Evolutionary conservation across 2,113 vertebrate species (phyloP), one percentile per base, ranked within the genome.

Genomic region (Chaenocephalus aceratus): DNA sequence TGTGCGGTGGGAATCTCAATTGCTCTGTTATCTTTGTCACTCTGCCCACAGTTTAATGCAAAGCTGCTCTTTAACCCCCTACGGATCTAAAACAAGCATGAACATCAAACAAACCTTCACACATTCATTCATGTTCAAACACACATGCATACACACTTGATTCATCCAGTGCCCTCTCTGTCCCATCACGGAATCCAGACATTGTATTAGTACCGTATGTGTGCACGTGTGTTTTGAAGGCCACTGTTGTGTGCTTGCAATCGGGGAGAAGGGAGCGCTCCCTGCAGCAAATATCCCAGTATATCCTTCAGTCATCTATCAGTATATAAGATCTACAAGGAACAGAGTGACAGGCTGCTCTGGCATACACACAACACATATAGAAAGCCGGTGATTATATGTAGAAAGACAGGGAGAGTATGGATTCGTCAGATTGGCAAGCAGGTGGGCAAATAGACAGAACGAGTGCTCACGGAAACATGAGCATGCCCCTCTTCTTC

Each of bases 261-360:
- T 41, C n/a, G 57, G 14, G 65, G 46, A 52, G 72, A 56, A 36
- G 60, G 81, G 57, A 12, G 13, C 6, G 16, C 51, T 61, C 70
- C 76, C 82, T 58, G 59, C 73, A 64, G 85, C 76, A 74, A 45
- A 79, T 30, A 91, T 88, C 74, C 76, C 53, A 36, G 64, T 79
- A 75, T 79, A 77, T 87, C 73, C 78, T 49, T 34, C 63, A 79
- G 85, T 82, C 79, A 87, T 89, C 82, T 70, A 51, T 75, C 75
- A 56, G 69, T 59, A 34, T 77, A 85, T 64, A 63, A 41, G 56
- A 68, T 78, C 84, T 61, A 71, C 60, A 15, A 79, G 83, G 81
- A 83, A 52, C 58, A 30, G 69, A 72, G 52, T 60, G 30, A 65
- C 69, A 16, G 68, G 30, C 52, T 48, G 4, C 6, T 44, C 46